phyloP scores from a whole-genome alignment of 2,888 invertebrate genomes.

The Diachrysia chrysitis region DNA sequence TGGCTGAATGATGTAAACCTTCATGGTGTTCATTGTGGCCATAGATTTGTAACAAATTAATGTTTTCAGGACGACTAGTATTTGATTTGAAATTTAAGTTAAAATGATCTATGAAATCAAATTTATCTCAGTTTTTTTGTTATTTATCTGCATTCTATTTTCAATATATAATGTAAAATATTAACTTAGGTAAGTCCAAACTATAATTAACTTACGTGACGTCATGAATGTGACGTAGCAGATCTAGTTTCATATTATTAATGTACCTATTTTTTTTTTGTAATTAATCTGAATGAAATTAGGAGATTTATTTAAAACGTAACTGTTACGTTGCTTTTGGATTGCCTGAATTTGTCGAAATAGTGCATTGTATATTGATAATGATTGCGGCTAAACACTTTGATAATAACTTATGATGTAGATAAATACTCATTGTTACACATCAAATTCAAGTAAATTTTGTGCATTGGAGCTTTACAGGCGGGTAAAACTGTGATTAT shows the following conservation, averaged over 20 bases:
- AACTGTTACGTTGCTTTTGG: background rate
- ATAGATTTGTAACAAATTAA: slow-evolving; percentile 52
- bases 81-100: slow-evolving; percentile 46
- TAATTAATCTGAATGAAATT: slow-evolving; percentile 21
- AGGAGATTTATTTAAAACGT: slow-evolving; percentile 12
- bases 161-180: slow-evolving; percentile 44
- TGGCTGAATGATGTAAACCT: slow-evolving; percentile 62
- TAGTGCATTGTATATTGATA: slow-evolving; percentile 50
- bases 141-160: slow-evolving; percentile 39
- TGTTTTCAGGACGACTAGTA: slow-evolving; percentile 43
- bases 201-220: slow-evolving; percentile 22
- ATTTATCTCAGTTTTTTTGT: slow-evolving; percentile 33
- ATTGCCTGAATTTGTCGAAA: slow-evolving; percentile 3
- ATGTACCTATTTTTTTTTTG: slow-evolving; percentile 30
- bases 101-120: slow-evolving; percentile 40
- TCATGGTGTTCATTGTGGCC: slow-evolving; percentile 57
- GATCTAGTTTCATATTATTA: slow-evolving; percentile 20
- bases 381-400: slow-evolving; percentile 29
- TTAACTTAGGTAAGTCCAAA: slow-evolving; percentile 38
- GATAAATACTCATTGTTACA: slow-evolving; percentile 42
- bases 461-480: slow-evolving; percentile 24
- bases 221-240: slow-evolving; percentile 11
- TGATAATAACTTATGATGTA: slow-evolving; percentile 30
- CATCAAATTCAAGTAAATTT: slow-evolving; percentile 34
- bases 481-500: slow-evolving; percentile 48